Conservation (phyloP, 2,888 invertebrate species). For the Dynastes grantii region DNA sequence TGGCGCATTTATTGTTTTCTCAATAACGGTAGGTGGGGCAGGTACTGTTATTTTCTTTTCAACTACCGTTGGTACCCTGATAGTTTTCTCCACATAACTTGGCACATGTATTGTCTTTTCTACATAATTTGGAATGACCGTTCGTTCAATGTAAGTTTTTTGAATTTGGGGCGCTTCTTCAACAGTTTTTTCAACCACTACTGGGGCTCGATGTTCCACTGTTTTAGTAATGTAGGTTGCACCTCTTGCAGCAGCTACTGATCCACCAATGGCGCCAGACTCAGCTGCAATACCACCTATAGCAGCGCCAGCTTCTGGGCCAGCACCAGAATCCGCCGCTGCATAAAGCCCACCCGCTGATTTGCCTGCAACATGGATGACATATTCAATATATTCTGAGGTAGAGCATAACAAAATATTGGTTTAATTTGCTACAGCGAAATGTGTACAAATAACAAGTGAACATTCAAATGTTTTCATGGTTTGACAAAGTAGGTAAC, state of each 20-base stretch:
- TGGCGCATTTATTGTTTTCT: constrained; percentile 63
- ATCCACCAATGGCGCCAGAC: constrained; percentile 56
- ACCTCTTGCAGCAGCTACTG: constrained; percentile 36
- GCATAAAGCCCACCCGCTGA: constrained; percentile 74
- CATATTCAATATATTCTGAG: neutral
- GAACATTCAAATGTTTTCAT: too few species aligned
- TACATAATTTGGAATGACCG: constrained; percentile 67
- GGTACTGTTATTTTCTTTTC: constrained; percentile 66
- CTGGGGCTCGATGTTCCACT: constrained; percentile 54
- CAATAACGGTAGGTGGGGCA: constrained; percentile 65
- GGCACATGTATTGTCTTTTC: constrained; percentile 68
- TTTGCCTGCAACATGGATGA: constrained; percentile 54
- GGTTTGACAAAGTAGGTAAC: too few species aligned
- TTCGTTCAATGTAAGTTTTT: constrained; percentile 65
- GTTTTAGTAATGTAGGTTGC: constrained; percentile 48
- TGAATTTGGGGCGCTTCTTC: constrained; percentile 56
- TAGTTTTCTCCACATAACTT: constrained; percentile 67
- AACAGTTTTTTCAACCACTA: constrained; percentile 57
- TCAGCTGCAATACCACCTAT: constrained; percentile 54
- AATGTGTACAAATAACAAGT: too few species aligned
- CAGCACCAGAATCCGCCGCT: constrained; percentile 75
- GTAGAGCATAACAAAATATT: neutral
- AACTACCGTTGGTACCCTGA: constrained; percentile 66
- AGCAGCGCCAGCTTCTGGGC: constrained; percentile 62
- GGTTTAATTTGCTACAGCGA: too few species aligned